A percentile compares a stretch with the other conserved stretches of the same genome.
phyloP scores from a whole-genome alignment of 2,797 vertebrate genomes.

The Bovichtus diacanthus region DNA sequence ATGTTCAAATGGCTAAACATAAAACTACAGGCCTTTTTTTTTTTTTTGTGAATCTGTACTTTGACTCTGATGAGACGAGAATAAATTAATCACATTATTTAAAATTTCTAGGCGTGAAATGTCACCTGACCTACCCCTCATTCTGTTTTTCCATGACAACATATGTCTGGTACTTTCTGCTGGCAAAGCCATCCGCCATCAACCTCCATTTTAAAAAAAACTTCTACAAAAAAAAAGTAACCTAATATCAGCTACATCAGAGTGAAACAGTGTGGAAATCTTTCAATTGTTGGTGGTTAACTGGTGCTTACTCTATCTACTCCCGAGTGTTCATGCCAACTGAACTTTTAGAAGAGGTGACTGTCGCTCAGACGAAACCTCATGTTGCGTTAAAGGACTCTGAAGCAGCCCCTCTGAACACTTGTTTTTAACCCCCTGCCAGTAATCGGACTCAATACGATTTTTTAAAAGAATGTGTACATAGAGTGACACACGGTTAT shows the following conservation, averaged over 20 bases:
- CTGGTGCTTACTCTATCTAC: slow-evolving; percentile 15
- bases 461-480: not conserved
- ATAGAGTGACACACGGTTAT: not conserved
- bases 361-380: not conserved
- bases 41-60: slow-evolving; percentile 28
- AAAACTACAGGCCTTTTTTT: slow-evolving; percentile 37
- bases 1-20: slow-evolving; percentile 57
- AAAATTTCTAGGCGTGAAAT: not conserved
- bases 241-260: not conserved
- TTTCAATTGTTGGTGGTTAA: not conserved
- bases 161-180: slow-evolving; percentile 4
- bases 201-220: slow-evolving; percentile 26
- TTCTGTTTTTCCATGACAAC: slow-evolving; percentile 41
- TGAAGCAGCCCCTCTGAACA: slow-evolving; percentile 29
- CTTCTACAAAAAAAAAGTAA: not conserved
- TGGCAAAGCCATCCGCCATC: slow-evolving; percentile 9
- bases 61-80: slow-evolving; percentile 8
- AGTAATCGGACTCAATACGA: not conserved
- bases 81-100: slow-evolving; percentile 45
- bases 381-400: not conserved
- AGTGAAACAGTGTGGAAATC: not conserved
- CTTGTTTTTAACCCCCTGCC: slow-evolving; percentile 11
- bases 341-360: not conserved
- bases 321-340: slow-evolving; percentile 5
- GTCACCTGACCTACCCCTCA: slow-evolving; percentile 18